A percentile compares a stretch with the other conserved stretches of the same genome.
Evolutionary conservation across 2,797 vertebrate genomes (phyloP).

Genomic region (Pseudomugil tenellus): DNA sequence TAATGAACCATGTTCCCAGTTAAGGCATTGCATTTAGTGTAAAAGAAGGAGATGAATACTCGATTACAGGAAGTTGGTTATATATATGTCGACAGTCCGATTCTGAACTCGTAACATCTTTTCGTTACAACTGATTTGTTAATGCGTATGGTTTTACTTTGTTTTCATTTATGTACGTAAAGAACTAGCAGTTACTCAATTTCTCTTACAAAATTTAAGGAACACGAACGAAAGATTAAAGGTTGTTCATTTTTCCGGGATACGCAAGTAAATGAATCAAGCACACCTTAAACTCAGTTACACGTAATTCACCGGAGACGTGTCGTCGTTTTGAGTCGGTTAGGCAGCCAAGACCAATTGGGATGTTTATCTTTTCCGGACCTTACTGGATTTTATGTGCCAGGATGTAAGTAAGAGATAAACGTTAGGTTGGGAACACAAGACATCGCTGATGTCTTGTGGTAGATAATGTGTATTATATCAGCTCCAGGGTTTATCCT

Average conservation of each 20-base stretch:
- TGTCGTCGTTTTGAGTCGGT: conserved; percentile 29
- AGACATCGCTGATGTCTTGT: not conserved
- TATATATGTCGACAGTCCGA: not conserved
- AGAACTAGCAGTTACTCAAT: no score
- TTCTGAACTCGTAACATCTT: not conserved
- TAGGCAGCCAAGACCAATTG: conserved; percentile 64
- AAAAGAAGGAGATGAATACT: not conserved
- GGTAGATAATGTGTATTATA: not conserved
- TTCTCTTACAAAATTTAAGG: no score
- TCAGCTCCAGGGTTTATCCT: not conserved
- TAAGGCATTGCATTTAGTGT: not conserved
- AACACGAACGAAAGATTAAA: not conserved
- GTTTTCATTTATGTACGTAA: not conserved
- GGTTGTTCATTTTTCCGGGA: conserved; percentile 1
- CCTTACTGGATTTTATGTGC: not conserved
- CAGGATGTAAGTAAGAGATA: conserved; percentile 42
- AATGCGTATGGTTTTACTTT: not conserved
- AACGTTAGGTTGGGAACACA: not conserved
- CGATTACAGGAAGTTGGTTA: conserved; percentile 2
- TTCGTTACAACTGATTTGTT: no score
- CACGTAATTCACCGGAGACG: conserved; percentile 64
- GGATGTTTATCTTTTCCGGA: conserved; percentile 5
- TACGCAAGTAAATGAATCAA: conserved; percentile 14
- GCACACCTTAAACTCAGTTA: not conserved
- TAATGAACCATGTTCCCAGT: not conserved